These are phyloP conservation scores for Chorisops tibialis DNA, from an alignment of 2,888 invertebrate genomes.

Conservation along the genomic window DNA sequence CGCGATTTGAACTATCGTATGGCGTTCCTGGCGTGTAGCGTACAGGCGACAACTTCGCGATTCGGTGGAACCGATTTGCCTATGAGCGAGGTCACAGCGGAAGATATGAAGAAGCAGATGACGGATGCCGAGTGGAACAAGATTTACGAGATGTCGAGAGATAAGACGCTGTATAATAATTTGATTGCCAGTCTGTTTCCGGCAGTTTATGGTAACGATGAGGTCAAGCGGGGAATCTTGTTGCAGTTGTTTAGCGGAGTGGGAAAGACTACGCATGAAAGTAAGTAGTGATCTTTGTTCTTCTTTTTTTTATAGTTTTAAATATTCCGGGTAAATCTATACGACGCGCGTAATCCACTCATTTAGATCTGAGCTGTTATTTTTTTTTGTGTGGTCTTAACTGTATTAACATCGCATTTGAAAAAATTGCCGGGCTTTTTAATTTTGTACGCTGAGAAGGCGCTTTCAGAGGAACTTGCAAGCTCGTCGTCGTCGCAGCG, in stretches of 20 bases:
- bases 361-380: too few relatives aligned
- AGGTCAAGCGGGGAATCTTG: constrained; percentile 87
- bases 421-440: too few relatives aligned
- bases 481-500: too few relatives aligned
- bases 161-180: constrained; percentile 85
- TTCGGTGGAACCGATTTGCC: constrained; percentile 83
- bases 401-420: too few relatives aligned
- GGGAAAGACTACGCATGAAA: constrained; percentile 87
- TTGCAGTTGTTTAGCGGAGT: constrained; percentile 98
- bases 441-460: too few relatives aligned
- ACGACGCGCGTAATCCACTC: too few relatives aligned
- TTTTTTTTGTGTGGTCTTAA: too few relatives aligned
- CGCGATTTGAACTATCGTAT: constrained; percentile 79
- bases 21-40: constrained; percentile 92
- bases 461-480: too few relatives aligned
- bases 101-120: constrained; percentile 92
- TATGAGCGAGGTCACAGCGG: constrained; percentile 85
- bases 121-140: constrained; percentile 91
- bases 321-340: too few relatives aligned
- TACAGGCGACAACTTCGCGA: constrained; percentile 79
- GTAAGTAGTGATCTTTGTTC: constrained; percentile 42
- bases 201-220: constrained; percentile 94
- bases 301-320: too few relatives aligned
- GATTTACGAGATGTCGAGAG: constrained; percentile 95
- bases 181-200: constrained; percentile 90